Conservation (phyloP, 2,797 vertebrate genomes). For the Acrocephalus scirpaceus region DNA sequence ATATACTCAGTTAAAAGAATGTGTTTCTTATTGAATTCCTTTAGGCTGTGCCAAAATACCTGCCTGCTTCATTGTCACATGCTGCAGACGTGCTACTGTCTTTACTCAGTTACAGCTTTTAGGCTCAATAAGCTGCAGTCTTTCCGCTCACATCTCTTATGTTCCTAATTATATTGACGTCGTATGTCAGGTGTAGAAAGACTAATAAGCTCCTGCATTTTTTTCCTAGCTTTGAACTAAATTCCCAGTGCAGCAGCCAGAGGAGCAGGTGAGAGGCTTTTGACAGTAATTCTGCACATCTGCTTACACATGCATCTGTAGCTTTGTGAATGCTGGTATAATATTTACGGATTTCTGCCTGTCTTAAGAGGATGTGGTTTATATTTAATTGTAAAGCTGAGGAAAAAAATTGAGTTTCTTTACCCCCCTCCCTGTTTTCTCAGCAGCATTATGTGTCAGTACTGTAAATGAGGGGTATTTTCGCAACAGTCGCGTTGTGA, state of each 20-base stretch:
- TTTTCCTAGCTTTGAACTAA: constrained; percentile 8
- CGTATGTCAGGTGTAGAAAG: neutral
- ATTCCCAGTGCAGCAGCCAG: neutral
- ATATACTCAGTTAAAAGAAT: neutral
- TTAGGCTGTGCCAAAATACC: neutral
- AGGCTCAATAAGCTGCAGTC: neutral
- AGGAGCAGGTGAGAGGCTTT: constrained; percentile 6
- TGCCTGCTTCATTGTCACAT: neutral
- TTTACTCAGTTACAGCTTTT: neutral
- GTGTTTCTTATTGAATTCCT: neutral
- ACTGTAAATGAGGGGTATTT: neutral
- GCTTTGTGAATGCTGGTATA: neutral
- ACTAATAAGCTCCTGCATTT: neutral
- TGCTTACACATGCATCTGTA: neutral
- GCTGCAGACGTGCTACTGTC: neutral
- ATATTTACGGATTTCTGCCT: neutral
- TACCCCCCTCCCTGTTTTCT: neutral
- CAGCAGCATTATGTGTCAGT: neutral
- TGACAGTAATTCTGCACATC: neutral
- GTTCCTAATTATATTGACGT: neutral
- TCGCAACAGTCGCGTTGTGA: neutral
- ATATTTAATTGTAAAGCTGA: neutral
- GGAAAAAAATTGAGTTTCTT: neutral
- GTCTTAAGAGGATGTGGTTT: neutral
- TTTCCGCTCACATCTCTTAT: neutral